Conservation (phyloP, 2,113 vertebrate species). For the Dicentrarchus labrax region DNA sequence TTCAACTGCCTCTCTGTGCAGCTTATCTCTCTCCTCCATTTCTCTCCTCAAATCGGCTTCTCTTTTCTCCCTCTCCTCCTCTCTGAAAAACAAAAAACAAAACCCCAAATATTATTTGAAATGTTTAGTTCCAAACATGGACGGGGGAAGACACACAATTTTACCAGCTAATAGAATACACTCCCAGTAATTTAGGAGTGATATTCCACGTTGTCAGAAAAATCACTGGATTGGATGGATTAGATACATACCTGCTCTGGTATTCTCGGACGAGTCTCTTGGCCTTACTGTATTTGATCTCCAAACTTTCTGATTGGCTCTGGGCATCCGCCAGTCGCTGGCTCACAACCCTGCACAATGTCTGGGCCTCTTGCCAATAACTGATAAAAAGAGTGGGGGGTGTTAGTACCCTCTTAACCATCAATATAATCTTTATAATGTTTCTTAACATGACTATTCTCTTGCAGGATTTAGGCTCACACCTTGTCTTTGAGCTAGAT, state of each 20-base stretch:
- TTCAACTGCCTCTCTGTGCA: slow-evolving; percentile 83
- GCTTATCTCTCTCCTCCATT: slow-evolving; percentile 86
- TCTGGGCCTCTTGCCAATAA: slow-evolving; percentile 94
- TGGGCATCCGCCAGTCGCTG: slow-evolving; percentile 92
- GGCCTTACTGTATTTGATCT: slow-evolving; percentile 91
- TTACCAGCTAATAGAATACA: slow-evolving; percentile 2
- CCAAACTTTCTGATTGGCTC: slow-evolving; percentile 89
- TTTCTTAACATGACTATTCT: slow-evolving; percentile 11
- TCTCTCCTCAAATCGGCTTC: slow-evolving; percentile 84
- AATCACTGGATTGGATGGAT: slow-evolving; percentile 5
- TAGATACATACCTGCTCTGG: slow-evolving; percentile 87
- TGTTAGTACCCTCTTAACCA: slow-evolving; percentile 11
- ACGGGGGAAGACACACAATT: background rate
- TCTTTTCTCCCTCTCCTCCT: slow-evolving; percentile 85
- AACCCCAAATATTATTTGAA: background rate
- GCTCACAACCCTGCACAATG: slow-evolving; percentile 91
- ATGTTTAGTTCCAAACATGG: background rate
- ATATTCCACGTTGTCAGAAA: background rate
- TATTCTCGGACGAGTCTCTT: slow-evolving; percentile 91
- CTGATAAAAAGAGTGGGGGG: slow-evolving; percentile 58
- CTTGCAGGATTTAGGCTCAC: background rate
- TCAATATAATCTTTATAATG: slow-evolving; percentile 2
- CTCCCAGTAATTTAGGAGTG: background rate
- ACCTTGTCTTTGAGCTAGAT: background rate
- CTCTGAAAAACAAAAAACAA: slow-evolving; percentile 76